Evolutionary conservation across 2,888 invertebrate species (phyloP).

Genomic region (Harpagoxenus sublaevis): DNA sequence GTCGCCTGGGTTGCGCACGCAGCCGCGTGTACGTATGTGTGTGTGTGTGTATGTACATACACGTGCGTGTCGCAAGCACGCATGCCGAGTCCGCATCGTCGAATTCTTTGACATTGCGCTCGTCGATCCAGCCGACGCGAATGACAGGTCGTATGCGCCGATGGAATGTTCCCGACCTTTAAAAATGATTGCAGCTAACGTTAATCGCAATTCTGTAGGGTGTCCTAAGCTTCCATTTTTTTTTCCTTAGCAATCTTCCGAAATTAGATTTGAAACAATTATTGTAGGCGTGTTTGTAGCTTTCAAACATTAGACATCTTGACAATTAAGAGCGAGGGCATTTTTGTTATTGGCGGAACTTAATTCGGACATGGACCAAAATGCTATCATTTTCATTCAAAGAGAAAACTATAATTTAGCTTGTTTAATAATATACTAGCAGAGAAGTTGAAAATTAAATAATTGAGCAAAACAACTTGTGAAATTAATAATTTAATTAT

Average conservation of each 20-base stretch:
- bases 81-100: conserved; percentile 40
- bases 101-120: conserved; percentile 68
- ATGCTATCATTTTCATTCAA: background rate
- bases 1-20: conserved; percentile 51
- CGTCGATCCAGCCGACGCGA: conserved; percentile 30
- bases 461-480: background rate
- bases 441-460: background rate
- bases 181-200: background rate
- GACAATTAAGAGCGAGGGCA: background rate
- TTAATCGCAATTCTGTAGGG: background rate
- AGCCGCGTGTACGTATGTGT: background rate
- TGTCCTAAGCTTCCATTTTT: background rate
- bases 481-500: background rate
- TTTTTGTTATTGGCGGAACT: background rate
- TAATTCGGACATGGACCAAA: background rate
- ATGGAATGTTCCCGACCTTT: conserved; percentile 30
- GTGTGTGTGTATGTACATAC: background rate
- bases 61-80: conserved; percentile 1
- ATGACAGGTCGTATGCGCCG: conserved; percentile 42
- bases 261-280: background rate
- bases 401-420: background rate
- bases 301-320: background rate
- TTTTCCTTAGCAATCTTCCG: background rate
- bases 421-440: background rate
- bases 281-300: background rate